Base-by-base conservation (phyloP, 2,797 vertebrate species). In the Darevskia mixta region DNA sequence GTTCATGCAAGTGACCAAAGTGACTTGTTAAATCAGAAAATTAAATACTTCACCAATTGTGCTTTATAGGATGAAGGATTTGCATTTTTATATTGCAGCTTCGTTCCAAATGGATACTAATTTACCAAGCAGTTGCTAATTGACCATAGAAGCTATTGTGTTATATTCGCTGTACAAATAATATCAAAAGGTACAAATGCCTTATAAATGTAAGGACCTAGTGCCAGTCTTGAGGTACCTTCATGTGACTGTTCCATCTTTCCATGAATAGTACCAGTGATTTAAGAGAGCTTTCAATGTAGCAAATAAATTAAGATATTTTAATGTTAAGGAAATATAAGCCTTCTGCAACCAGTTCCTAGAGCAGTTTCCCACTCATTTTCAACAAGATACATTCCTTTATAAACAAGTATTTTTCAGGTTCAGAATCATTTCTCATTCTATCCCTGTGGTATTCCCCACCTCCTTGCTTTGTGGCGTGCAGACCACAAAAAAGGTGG, bases 301-400 rank as follows among this genome's bases (percentile, higher is more conserved):
- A 83, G 90, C 78, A 93, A 93, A 94, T 87, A 89, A 85, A 90
- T 86, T 55, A 86, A 90, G 80, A 87, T 88, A 72, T 79, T 82
- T 17, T 91, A 64, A 88, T 64, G 90, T 91, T 92, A 93, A 95
- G 90, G 89, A 91, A 32, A 85, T 61, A 27, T 80, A 92, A 88
- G 87, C 88, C 89, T 18, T 45, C 9, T 83, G 66, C 41, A 55
- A 49, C 72, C n/a, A 77, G 64, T 83, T 77, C 43, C 73, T 67
- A 69, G 32, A 67, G 69, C 25, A 80, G 23, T 41, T 88, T 61
- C 23, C 43, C 38, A 75, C 17, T 85, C 20, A 10, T 20, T 75
- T 66, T 35, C 69, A 80, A 35, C n/a, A 80, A 49, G 17, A 80
- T 45, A 2, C n/a, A 17, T 80, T 87, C 32, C 66, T 17, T 73